Percentiles rank a stretch among this genome's conserved stretches.
These are phyloP conservation scores for Huso huso DNA, from an alignment of 2,797 vertebrate species.

Conservation along the genomic window DNA sequence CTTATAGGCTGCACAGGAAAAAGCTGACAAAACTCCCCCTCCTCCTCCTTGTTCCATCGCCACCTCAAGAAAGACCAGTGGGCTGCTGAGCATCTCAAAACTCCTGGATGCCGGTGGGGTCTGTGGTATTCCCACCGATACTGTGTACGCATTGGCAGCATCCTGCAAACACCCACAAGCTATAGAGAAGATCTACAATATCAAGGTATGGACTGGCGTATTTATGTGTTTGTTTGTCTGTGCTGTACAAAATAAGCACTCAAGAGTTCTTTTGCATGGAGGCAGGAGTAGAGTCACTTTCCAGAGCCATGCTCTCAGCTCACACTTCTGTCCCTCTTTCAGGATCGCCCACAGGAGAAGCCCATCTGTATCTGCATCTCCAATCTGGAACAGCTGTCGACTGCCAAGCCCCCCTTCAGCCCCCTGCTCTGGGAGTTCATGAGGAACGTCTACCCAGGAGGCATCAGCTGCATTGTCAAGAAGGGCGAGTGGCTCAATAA, in stretches of 20 bases:
- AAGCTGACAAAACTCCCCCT: constrained; percentile 14
- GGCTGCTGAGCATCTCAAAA: constrained; percentile 59
- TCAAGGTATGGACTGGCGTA: constrained; percentile 46
- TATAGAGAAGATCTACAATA: constrained; percentile 68
- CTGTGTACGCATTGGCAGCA: constrained; percentile 76
- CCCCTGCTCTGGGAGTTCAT: constrained; percentile 83
- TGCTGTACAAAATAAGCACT: too few relatives aligned
- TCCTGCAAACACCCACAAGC: constrained; percentile 79
- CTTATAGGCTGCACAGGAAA: too few relatives aligned
- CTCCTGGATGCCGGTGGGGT: constrained; percentile 63
- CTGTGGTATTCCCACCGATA: constrained; percentile 80
- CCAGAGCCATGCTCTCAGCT: background rate
- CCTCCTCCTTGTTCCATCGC: constrained; percentile 51
- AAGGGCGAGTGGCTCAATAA: constrained; percentile 80
- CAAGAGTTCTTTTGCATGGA: too few relatives aligned
- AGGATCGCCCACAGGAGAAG: constrained; percentile 83
- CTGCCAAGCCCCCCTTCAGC: constrained; percentile 75
- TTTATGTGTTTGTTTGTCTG: too few relatives aligned
- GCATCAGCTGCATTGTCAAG: constrained; percentile 78
- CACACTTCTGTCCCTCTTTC: constrained; percentile 11
- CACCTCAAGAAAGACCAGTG: constrained; percentile 61
- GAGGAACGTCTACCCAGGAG: constrained; percentile 80
- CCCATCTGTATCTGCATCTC: constrained; percentile 85
- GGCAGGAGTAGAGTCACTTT: too few relatives aligned
- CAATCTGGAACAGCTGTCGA: constrained; percentile 70